Percentiles rank a stretch among this genome's conserved stretches.
phyloP scores from a whole-genome alignment of 2,797 vertebrate species.

The Enteromius fasciolatus region DNA sequence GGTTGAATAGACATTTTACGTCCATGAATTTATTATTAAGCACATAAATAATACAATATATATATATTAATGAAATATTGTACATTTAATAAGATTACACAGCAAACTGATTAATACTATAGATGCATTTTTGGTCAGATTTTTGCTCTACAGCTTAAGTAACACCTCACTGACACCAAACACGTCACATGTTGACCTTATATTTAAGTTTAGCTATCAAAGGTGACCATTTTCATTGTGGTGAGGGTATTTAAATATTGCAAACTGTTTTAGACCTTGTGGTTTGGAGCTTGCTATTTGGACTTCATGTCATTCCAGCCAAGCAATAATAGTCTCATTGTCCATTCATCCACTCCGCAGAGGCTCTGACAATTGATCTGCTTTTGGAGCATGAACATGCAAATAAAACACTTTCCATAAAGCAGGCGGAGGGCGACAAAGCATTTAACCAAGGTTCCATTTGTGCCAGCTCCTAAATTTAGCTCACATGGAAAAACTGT shows the following conservation, averaged over 20 bases:
- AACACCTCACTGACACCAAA: background rate
- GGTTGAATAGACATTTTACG: background rate
- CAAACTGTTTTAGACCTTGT: constrained; percentile 53
- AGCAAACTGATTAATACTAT: background rate
- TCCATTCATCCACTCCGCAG: constrained; percentile 53
- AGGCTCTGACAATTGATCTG: constrained; percentile 65
- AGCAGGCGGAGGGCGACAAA: constrained; percentile 60
- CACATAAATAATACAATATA: background rate
- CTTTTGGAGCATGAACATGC: constrained; percentile 69
- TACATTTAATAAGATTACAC: background rate
- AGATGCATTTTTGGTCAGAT: background rate
- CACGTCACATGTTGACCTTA: background rate
- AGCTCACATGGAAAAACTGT: constrained; percentile 48
- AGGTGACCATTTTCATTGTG: constrained; percentile 59
- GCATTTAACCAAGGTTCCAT: constrained; percentile 65
- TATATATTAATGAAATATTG: background rate
- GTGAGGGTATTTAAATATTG: constrained; percentile 70
- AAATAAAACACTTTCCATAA: constrained; percentile 72
- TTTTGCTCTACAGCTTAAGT: background rate
- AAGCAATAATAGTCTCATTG: constrained; percentile 71
- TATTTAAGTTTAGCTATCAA: constrained; percentile 31
- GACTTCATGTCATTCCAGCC: constrained; percentile 60
- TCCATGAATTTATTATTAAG: background rate
- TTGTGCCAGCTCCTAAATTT: constrained; percentile 63
- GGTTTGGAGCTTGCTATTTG: constrained; percentile 54